Base-by-base conservation (phyloP, 37 sponge, comb jelly and placozoan species). In the Beroe forskalii region DNA sequence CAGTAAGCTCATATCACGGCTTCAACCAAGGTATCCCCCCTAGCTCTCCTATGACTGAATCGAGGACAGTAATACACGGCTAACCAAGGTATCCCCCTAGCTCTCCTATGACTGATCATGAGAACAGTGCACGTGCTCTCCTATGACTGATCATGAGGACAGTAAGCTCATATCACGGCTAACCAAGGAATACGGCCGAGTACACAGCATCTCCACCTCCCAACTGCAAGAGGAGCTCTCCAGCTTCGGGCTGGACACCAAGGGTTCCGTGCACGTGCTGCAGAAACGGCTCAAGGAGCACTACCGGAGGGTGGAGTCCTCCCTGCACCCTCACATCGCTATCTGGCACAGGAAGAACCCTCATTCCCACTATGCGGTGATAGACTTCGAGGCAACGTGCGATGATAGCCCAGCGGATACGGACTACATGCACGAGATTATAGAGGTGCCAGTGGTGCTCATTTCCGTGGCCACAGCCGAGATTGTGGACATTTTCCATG, bases 381-480 rank as follows among this genome's bases (percentile, higher is more conserved):
- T 95, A 35, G 95, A 95, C 76, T 95, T 95, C 92, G 95, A 95
- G 64, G 95, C 92, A 0, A 92, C 93, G 40, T 91, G 91, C 64
- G 92, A 95, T 76, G 80, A 93, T 17, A 25, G 89, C 30, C 83
- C 67, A 0, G 63, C 31, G 1, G 44, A 22, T 12, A 44, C 86
- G n/a, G 86, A 80, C 35, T 80, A 38, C 86, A 80, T 80, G 86
- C 86, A 80, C 40, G 86, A 80, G 27, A 80, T 80, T 25, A 80
- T 80, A 33, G 86, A 80, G 25, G 86, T 80, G 39, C 86, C 86
- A 1, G 60, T 80, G 86, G 86, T 80, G 27, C 28, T 80, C 22
- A 30, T 80, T n/a, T 41, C 48, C 0, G 60, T 38, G 3, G 86
- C 86, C 0, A 80, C 86, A 22, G 86, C 86, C 12, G 60, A 44